phyloP scores from a whole-genome alignment of 2,888 invertebrate species.

The Pterostichus niger region DNA sequence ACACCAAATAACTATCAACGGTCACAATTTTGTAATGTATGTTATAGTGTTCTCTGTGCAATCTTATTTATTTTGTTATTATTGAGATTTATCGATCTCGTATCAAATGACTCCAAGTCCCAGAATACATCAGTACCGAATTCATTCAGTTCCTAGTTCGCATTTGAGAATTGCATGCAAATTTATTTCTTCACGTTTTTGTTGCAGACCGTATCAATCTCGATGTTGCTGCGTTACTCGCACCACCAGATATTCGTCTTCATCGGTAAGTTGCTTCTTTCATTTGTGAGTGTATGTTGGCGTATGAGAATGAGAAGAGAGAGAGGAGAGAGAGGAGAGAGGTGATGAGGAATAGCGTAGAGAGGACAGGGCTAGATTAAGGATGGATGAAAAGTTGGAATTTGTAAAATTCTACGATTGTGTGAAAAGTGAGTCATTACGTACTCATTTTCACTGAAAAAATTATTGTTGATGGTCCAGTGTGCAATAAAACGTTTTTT shows the following conservation, averaged over 20 bases:
- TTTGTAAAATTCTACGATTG: too few species aligned
- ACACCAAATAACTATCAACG: too few species aligned
- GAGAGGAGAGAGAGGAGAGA: neutral
- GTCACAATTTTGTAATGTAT: too few species aligned
- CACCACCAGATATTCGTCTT: constrained; percentile 99
- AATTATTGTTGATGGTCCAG: too few species aligned
- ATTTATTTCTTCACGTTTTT: constrained; percentile 70
- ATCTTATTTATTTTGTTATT: too few species aligned
- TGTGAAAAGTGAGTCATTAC: too few species aligned
- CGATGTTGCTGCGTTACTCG: constrained; percentile 98
- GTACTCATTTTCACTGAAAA: too few species aligned
- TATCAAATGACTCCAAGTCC: neutral
- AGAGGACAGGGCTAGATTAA: constrained; percentile 6
- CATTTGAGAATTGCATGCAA: constrained; percentile 29
- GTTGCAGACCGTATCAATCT: constrained; percentile 98
- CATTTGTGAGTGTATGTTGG: constrained; percentile 43
- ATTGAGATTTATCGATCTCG: neutral
- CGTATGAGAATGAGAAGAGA: neutral
- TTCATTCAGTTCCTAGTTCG: constrained; percentile 2
- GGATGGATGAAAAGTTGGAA: too few species aligned
- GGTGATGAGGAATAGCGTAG: constrained; percentile 4
- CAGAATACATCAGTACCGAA: neutral
- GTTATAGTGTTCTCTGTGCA: too few species aligned
- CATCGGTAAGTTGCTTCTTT: constrained; percentile 88
- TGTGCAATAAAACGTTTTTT: too few species aligned